Conservation (phyloP, 1,140 invertebrate species). For the Monochamus saltuarius region DNA sequence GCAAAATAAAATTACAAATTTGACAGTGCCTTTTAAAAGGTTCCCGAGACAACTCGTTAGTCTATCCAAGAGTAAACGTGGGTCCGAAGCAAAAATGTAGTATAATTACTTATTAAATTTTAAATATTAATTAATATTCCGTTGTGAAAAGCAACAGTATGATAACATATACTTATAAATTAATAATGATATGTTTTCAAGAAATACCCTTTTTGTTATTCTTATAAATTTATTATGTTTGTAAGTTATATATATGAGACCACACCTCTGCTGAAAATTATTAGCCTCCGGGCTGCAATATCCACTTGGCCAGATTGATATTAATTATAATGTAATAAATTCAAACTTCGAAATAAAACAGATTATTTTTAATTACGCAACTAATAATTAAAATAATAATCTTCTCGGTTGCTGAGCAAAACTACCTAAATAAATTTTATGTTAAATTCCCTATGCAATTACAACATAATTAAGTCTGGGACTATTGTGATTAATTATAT, state of each 20-base stretch:
- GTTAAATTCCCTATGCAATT: constrained; percentile 33
- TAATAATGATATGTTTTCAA: constrained; percentile 22
- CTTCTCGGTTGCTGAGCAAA: constrained; percentile 32
- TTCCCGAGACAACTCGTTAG: no score
- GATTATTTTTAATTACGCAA: constrained; percentile 29
- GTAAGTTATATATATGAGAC: constrained; percentile 22
- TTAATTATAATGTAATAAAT: constrained; percentile 38
- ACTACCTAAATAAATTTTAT: constrained; percentile 37
- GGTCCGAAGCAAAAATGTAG: constrained; percentile 3
- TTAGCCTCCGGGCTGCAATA: constrained; percentile 26
- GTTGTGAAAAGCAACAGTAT: constrained; percentile 7
- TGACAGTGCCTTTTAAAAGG: no score
- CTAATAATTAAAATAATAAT: constrained; percentile 36
- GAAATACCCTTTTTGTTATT: constrained; percentile 12
- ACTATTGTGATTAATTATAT: constrained; percentile 35
- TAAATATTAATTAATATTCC: constrained; percentile 18
- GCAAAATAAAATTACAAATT: no score
- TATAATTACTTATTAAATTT: constrained; percentile 15
- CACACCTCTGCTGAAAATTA: constrained; percentile 35
- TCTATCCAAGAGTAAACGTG: neutral
- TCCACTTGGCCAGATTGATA: constrained; percentile 34
- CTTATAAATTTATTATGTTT: constrained; percentile 25
- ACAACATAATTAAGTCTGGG: constrained; percentile 34
- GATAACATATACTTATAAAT: constrained; percentile 22
- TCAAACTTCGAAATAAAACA: constrained; percentile 29